Evolutionary conservation across 92 coral and sea anemone species (phyloP).

Genomic region (Umimayanthus chanpuru): DNA sequence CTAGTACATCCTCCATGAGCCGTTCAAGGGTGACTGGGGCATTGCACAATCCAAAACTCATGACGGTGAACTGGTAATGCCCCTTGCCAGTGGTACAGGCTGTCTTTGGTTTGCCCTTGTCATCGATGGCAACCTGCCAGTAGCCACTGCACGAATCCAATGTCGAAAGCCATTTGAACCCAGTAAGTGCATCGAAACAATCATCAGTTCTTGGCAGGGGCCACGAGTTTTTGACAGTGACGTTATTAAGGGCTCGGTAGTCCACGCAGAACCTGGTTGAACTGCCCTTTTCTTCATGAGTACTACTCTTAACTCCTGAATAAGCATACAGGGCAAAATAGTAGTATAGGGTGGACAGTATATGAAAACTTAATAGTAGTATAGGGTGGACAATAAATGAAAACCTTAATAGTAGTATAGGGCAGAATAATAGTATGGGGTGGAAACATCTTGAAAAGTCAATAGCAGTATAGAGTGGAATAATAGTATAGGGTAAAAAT

Average conservation of each 20-base stretch:
- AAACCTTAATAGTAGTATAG: too few relatives aligned
- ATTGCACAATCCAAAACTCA: slow-evolving; percentile 39
- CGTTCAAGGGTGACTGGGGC: slow-evolving; percentile 50
- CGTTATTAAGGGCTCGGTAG: slow-evolving; percentile 38
- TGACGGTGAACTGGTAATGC: slow-evolving; percentile 42
- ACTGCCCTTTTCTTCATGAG: slow-evolving; percentile 3
- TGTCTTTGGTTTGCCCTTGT: slow-evolving; percentile 29
- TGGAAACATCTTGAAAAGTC: too few relatives aligned
- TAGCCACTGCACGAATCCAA: slow-evolving; percentile 43
- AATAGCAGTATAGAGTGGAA: too few relatives aligned
- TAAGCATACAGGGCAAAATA: too few relatives aligned
- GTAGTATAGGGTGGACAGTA: too few relatives aligned
- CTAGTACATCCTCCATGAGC: slow-evolving; percentile 42
- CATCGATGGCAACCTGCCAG: slow-evolving; percentile 50
- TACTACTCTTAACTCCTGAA: too few relatives aligned
- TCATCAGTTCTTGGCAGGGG: slow-evolving; percentile 19
- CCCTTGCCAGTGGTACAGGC: slow-evolving; percentile 39
- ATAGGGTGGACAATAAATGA: too few relatives aligned
- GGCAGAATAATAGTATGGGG: too few relatives aligned
- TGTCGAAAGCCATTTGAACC: slow-evolving; percentile 47
- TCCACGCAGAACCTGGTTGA: slow-evolving; percentile 44
- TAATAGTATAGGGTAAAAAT: too few relatives aligned
- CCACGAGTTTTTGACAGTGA: slow-evolving; percentile 41
- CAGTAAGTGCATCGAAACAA: slow-evolving; percentile 45
- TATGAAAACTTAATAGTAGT: too few relatives aligned